These are phyloP conservation scores for Hylaeus anthracinus DNA, from an alignment of 1,140 invertebrate genomes.

Conservation along the genomic window DNA sequence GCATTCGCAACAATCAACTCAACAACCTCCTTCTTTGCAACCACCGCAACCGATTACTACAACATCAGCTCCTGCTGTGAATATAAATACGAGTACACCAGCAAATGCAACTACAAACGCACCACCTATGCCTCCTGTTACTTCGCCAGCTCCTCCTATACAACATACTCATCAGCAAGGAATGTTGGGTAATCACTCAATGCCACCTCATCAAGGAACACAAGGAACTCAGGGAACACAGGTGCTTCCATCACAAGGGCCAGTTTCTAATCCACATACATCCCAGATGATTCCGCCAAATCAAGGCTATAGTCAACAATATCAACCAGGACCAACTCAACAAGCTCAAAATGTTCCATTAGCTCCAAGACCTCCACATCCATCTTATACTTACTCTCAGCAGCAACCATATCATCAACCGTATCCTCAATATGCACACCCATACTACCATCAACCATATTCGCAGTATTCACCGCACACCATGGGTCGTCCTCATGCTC, in stretches of 20 bases:
- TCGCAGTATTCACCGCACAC: slow-evolving; percentile 83
- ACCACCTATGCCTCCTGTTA: slow-evolving; percentile 66
- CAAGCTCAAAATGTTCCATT: slow-evolving; percentile 81
- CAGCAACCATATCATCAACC: slow-evolving; percentile 84
- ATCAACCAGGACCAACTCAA: slow-evolving; percentile 73
- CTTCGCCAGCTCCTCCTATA: slow-evolving; percentile 63
- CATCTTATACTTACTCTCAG: slow-evolving; percentile 84
- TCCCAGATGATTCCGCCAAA: slow-evolving; percentile 81
- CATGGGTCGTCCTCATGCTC: slow-evolving; percentile 81
- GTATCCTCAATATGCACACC: slow-evolving; percentile 83
- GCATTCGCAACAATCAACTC: slow-evolving; percentile 48
- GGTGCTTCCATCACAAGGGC: slow-evolving; percentile 68
- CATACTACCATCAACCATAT: slow-evolving; percentile 84
- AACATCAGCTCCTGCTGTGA: slow-evolving; percentile 57
- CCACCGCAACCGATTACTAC: slow-evolving; percentile 47
- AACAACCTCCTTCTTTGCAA: slow-evolving; percentile 46
- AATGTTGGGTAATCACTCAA: slow-evolving; percentile 75
- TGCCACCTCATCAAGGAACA: slow-evolving; percentile 71
- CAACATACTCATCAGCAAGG: slow-evolving; percentile 71
- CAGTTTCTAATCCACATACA: slow-evolving; percentile 70
- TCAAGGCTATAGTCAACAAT: slow-evolving; percentile 78
- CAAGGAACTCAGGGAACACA: slow-evolving; percentile 66
- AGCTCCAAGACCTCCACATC: slow-evolving; percentile 82
- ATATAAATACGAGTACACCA: slow-evolving; percentile 60
- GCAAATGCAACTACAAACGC: slow-evolving; percentile 64